phyloP scores from a whole-genome alignment of 2,113 vertebrate species.

The Galemys pyrenaicus region DNA sequence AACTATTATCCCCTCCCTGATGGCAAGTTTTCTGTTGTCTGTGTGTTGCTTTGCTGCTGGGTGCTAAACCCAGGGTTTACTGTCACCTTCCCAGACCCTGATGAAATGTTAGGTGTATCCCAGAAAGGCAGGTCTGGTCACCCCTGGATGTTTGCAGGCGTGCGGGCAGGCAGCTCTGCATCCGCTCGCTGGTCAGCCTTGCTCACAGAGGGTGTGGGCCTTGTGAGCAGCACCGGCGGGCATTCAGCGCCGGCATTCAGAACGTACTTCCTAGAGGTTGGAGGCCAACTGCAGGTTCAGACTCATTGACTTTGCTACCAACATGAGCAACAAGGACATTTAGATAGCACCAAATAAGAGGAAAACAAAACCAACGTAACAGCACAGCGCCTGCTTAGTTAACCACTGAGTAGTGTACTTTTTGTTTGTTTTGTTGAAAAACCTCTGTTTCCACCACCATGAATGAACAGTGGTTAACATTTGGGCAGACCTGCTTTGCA shows the following conservation, averaged over 20 bases:
- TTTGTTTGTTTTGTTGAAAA: background rate
- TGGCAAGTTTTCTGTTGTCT: background rate
- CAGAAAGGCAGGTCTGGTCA: no score
- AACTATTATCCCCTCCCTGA: background rate
- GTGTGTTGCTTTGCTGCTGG: background rate
- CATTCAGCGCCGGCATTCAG: background rate
- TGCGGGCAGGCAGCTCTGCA: background rate
- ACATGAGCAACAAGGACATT: background rate
- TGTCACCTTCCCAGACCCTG: background rate
- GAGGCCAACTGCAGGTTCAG: background rate
- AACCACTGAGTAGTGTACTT: no score
- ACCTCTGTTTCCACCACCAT: background rate
- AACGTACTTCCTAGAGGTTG: background rate
- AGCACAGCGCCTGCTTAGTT: no score
- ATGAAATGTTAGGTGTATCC: background rate
- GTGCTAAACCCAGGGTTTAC: background rate
- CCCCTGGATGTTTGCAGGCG: background rate
- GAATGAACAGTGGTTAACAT: background rate
- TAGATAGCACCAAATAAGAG: background rate
- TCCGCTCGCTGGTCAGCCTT: background rate
- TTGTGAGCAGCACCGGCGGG: background rate
- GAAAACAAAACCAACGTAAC: background rate
- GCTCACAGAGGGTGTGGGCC: accelerated
- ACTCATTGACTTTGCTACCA: background rate
- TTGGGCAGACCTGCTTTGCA: background rate